Conservation (phyloP, 2,113 vertebrate species). For the Psittacus erithacus region DNA sequence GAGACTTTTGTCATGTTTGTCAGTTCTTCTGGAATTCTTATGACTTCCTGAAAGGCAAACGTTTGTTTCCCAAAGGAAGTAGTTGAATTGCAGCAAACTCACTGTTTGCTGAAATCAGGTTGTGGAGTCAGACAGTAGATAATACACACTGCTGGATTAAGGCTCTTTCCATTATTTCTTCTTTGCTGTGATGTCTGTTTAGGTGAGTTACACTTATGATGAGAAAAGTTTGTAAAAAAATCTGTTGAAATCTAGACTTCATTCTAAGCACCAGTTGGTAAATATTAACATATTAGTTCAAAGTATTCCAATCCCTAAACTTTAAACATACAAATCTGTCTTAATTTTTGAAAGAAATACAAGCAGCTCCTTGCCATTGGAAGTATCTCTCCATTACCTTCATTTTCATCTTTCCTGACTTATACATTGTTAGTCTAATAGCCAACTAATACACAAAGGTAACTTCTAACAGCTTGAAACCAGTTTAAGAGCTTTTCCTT, state of each 20-base stretch:
- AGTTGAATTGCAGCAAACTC: not conserved
- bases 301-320: not conserved
- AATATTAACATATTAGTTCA: not conserved
- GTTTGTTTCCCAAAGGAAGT: not conserved
- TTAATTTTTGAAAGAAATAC: not conserved
- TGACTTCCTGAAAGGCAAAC: not conserved
- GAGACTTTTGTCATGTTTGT: not conserved
- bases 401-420: not conserved
- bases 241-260: not conserved
- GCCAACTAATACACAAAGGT: not conserved
- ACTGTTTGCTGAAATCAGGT: not conserved
- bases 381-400: not conserved
- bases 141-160: not conserved
- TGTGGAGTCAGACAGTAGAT: not conserved
- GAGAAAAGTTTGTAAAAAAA: not conserved
- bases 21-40: not conserved
- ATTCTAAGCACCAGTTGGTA: not conserved
- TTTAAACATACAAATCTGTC: not conserved
- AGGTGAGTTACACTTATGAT: not conserved
- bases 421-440: not conserved
- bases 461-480: not conserved
- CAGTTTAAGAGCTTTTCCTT: not conserved
- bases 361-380: not conserved
- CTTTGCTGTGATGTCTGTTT: not conserved
- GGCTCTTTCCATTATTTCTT: not conserved